Evolutionary conservation across 2,113 vertebrate species (phyloP).

Genomic region (Chloropsis hardwickii): DNA sequence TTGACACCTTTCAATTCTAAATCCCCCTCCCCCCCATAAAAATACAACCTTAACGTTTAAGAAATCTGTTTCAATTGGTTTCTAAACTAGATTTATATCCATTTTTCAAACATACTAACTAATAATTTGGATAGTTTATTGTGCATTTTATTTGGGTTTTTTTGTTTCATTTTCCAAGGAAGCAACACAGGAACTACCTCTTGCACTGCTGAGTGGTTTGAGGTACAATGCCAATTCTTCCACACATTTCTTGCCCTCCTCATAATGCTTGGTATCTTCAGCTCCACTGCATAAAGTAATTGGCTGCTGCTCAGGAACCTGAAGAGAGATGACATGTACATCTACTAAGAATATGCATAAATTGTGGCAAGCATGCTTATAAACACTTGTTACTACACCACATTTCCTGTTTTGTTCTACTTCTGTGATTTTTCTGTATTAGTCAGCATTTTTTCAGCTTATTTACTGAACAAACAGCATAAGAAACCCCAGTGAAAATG

Average conservation of each 20-base stretch:
- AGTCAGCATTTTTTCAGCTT: background rate
- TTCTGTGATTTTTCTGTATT: background rate
- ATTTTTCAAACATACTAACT: background rate
- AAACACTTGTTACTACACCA: background rate
- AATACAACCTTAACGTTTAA: background rate
- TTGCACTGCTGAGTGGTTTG: constrained; percentile 94
- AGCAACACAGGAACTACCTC: constrained; percentile 76
- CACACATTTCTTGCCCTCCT: constrained; percentile 94
- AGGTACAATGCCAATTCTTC: constrained; percentile 97
- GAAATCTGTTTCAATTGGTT: background rate
- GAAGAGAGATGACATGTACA: background rate
- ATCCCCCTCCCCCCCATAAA: rapidly evolving
- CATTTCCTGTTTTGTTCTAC: background rate
- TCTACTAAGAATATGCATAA: background rate
- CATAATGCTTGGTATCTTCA: constrained; percentile 97
- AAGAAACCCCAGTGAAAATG: background rate
- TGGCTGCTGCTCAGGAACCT: constrained; percentile 95
- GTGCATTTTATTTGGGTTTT: background rate
- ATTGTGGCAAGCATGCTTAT: background rate
- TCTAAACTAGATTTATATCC: background rate
- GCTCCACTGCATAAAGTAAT: constrained; percentile 90
- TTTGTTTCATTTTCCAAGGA: background rate
- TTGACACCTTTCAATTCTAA: background rate
- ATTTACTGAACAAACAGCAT: background rate
- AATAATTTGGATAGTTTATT: background rate